Evolutionary conservation across 2,888 invertebrate species (phyloP).

Genomic region (Petrolisthes cinctipes): DNA sequence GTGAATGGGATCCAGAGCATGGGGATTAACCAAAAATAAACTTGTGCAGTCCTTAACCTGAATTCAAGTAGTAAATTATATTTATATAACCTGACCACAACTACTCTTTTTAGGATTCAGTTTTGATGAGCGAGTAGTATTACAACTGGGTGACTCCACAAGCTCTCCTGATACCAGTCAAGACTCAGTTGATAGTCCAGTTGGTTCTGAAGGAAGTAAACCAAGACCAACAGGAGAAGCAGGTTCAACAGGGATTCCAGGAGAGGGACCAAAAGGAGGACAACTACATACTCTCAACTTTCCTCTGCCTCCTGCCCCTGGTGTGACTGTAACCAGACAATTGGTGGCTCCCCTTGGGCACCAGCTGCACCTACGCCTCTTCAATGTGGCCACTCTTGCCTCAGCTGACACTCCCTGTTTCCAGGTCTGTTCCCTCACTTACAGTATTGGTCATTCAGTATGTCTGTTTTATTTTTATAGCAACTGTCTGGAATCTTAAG

Average conservation of each 20-base stretch:
- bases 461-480: no score
- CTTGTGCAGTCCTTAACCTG: no score
- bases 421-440: conserved; percentile 30
- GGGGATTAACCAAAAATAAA: no score
- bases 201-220: not conserved
- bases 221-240: not conserved
- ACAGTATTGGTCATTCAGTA: no score
- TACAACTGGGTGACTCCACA: not conserved
- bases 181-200: not conserved
- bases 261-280: not conserved
- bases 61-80: no score
- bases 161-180: not conserved
- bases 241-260: not conserved
- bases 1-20: no score
- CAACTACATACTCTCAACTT: conserved; percentile 74
- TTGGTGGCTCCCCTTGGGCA: conserved; percentile 73
- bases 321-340: conserved; percentile 74
- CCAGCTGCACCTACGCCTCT: conserved; percentile 70
- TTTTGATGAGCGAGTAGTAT: conserved; percentile 12
- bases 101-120: not conserved
- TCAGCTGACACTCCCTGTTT: conserved; percentile 37
- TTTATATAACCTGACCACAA: no score
- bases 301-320: conserved; percentile 73
- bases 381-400: conserved; percentile 66
- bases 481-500: no score